Percentiles rank a stretch among this genome's conserved stretches.
Evolutionary conservation across 1,140 invertebrate genomes (phyloP).

Genomic region (Sarcophaga peregrina): DNA sequence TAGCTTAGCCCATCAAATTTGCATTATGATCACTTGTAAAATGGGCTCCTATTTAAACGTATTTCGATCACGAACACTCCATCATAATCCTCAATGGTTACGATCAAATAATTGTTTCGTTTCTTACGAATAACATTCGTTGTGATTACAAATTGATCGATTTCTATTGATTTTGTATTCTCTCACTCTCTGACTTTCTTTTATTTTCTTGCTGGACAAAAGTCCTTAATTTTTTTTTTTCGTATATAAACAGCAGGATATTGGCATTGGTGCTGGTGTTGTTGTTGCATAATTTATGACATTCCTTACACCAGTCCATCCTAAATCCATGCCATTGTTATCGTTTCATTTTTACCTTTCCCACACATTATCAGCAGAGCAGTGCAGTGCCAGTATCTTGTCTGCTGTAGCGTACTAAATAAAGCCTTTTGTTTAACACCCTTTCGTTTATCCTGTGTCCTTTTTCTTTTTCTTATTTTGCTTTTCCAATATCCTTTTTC

Average conservation of each 20-base stretch:
- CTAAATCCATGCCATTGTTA: not conserved
- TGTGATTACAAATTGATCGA: not conserved
- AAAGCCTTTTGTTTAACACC: not conserved
- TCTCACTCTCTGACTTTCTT: not conserved
- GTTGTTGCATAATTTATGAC: constrained; percentile 32
- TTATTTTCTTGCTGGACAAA: not conserved
- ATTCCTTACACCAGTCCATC: constrained; percentile 15
- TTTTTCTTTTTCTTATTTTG: not conserved
- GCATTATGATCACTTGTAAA: too few relatives aligned
- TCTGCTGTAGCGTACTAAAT: not conserved
- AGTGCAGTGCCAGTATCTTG: not conserved
- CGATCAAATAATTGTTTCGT: too few relatives aligned
- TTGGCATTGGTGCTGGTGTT: not conserved
- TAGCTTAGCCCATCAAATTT: too few relatives aligned
- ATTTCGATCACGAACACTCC: too few relatives aligned
- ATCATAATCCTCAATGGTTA: too few relatives aligned
- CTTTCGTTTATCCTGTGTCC: not conserved
- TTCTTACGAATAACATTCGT: too few relatives aligned
- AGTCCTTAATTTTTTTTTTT: not conserved
- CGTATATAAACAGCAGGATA: constrained; percentile 31
- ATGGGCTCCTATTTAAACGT: too few relatives aligned
- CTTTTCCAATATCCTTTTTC: not conserved
- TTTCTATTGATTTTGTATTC: not conserved
- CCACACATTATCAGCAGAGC: not conserved
- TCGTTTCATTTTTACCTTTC: constrained; percentile 20